Evolutionary conservation across 2,888 invertebrate genomes (phyloP), one percentile per base, ranked within the genome.

Genomic region (Dioctria linearis): DNA sequence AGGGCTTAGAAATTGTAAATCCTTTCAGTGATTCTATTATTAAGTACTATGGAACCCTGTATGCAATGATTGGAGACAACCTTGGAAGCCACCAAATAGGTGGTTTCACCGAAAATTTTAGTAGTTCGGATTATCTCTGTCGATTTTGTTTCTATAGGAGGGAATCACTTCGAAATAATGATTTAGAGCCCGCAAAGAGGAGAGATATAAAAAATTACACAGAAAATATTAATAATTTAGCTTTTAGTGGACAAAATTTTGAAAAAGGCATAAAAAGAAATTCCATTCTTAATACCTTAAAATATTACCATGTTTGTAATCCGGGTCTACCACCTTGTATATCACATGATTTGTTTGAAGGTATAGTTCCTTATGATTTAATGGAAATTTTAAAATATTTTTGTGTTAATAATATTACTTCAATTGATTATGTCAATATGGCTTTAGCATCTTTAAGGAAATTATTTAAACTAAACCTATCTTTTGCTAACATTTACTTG

Each of bases 81-180:
- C 42, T 71, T n/a, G 71, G 71, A 6, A 71, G 71, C 39, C 71
- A 51, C 40, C 71, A 71, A 11, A 71, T 71, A 39, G 71, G 71
- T 37, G 71, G 71, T 11, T 71, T 71, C 39, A n/a, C n/a, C 6
- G 51, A 71, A 9, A 71, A 54, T 11, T 71, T 54, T 37, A 54
- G 51, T 54, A 5, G 3, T 54, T 54, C 54, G 4, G 54, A 54
- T 9, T 54, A 54, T 54, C 11, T 54, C 5, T 54, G 54, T 54
- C 5, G 54, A 54, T 54, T 54, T 54, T 54, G 54, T 11, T 54
- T 54, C 11, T 54, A 8, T 11, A 5, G n/a, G 42, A 65, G 79
- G 75, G 3, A 13, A 2, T 13, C 3, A 4, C 37, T 59, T 3
- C n/a, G n/a, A n/a, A n/a, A n/a, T n/a, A n/a, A n/a, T n/a, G n/a